These are phyloP conservation scores for Athrips mouffetella DNA, from an alignment of 2,888 invertebrate species.

Conservation along the genomic window DNA sequence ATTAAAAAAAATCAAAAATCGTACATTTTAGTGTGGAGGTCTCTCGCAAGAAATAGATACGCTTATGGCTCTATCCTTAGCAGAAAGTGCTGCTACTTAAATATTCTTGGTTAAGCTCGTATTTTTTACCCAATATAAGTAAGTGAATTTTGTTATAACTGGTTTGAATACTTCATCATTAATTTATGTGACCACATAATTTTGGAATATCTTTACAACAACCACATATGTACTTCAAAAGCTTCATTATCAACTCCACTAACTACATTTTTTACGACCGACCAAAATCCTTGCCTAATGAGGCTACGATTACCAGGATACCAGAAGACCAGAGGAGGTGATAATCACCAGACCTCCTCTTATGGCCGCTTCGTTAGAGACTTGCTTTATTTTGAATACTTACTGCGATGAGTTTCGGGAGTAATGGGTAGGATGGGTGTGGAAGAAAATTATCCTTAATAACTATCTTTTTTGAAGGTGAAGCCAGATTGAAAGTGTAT, in stretches of 20 bases:
- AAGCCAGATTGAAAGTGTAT: background rate
- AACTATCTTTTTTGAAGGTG: slow-evolving; percentile 36
- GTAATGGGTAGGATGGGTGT: slow-evolving; percentile 43
- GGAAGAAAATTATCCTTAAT: slow-evolving; percentile 38
- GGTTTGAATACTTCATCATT: too few relatives aligned
- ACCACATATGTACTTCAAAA: background rate
- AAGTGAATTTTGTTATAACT: too few relatives aligned
- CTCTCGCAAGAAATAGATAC: too few relatives aligned
- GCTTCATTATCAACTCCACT: slow-evolving; percentile 23
- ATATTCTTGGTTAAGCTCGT: too few relatives aligned
- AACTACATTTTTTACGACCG: slow-evolving; percentile 25
- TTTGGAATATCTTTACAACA: background rate
- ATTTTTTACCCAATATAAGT: too few relatives aligned
- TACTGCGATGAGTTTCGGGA: slow-evolving; percentile 41
- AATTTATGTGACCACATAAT: background rate
- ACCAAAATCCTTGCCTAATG: slow-evolving; percentile 28
- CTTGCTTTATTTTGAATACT: slow-evolving; percentile 57
- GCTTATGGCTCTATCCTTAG: too few relatives aligned
- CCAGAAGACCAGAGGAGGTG: slow-evolving; percentile 38
- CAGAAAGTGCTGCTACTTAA: too few relatives aligned
- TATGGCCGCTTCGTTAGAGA: slow-evolving; percentile 17
- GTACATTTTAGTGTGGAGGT: too few relatives aligned
- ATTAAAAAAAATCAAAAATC: too few relatives aligned
- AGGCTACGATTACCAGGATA: slow-evolving; percentile 36
- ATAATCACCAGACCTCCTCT: slow-evolving; percentile 47